phyloP scores from a whole-genome alignment of 2,888 invertebrate genomes.

The Xestia c-nigrum region DNA sequence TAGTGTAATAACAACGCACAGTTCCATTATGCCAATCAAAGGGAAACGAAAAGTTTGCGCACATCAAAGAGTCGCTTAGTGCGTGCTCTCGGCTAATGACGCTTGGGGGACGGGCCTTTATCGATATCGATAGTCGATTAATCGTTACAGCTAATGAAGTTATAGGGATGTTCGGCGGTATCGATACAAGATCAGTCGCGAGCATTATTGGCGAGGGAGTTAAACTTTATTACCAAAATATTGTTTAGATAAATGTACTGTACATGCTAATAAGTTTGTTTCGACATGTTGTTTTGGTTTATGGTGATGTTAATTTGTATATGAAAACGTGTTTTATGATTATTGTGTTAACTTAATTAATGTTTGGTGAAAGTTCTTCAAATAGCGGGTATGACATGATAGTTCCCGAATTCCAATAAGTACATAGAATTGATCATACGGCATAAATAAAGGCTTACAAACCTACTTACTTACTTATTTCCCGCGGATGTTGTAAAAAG shows the following conservation, averaged over 20 bases:
- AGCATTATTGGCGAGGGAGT: constrained; percentile 47
- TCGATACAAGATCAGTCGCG: constrained; percentile 56
- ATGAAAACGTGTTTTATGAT: constrained; percentile 39
- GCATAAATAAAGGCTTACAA: background rate
- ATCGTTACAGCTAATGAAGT: constrained; percentile 61
- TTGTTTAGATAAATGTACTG: constrained; percentile 31
- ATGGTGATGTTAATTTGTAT: constrained; percentile 21
- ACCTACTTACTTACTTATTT: background rate
- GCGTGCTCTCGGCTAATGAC: constrained; percentile 79
- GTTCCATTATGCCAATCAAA: constrained; percentile 89
- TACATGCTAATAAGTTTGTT: constrained; percentile 31
- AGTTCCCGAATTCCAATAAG: background rate
- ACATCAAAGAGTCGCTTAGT: constrained; percentile 88
- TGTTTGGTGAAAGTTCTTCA: constrained; percentile 1
- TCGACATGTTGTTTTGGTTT: constrained; percentile 33
- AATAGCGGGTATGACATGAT: background rate
- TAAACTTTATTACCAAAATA: constrained; percentile 35
- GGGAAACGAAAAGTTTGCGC: constrained; percentile 87
- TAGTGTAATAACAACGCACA: constrained; percentile 87
- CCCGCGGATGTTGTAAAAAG: background rate
- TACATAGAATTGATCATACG: background rate
- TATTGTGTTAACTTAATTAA: constrained; percentile 13
- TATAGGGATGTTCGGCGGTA: constrained; percentile 54
- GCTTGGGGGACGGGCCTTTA: constrained; percentile 72
- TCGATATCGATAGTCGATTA: constrained; percentile 68